Percentiles rank a stretch among this genome's conserved stretches.
Conservation (phyloP, 2,113 vertebrate species). For the Spilogale gracilis region DNA sequence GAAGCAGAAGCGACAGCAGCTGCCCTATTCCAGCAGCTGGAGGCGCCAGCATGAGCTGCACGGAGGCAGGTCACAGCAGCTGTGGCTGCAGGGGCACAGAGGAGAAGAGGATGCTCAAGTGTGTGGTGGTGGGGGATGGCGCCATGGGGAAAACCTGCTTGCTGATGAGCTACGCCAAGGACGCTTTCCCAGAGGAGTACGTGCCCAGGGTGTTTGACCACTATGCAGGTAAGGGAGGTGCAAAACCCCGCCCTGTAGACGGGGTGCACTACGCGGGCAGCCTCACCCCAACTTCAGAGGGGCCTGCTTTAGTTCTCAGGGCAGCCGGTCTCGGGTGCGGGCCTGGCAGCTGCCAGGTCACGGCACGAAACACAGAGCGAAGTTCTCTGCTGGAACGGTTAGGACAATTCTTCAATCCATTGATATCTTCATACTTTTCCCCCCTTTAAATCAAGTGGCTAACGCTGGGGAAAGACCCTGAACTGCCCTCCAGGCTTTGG, state of each 20-base stretch:
- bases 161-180: slow-evolving; percentile 93
- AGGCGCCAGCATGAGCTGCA: slow-evolving; percentile 86
- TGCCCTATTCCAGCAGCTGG: neutral
- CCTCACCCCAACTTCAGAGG: neutral
- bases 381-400: neutral
- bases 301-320: neutral
- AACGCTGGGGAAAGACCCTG: neutral
- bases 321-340: neutral
- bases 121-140: slow-evolving; percentile 92
- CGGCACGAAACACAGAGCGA: too few relatives aligned
- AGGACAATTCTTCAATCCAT: neutral
- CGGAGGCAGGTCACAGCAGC: slow-evolving; percentile 80
- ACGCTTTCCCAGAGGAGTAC: slow-evolving; percentile 92
- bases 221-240: slow-evolving; percentile 89
- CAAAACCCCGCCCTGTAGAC: accelerated
- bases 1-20: slow-evolving; percentile 70
- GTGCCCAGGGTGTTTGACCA: slow-evolving; percentile 92
- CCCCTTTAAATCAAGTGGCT: neutral
- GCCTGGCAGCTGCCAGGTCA: neutral
- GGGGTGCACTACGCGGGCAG: neutral
- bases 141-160: slow-evolving; percentile 92
- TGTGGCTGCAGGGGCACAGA: slow-evolving; percentile 74
- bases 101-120: slow-evolving; percentile 90
- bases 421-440: neutral
- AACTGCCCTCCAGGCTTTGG: neutral